These are phyloP conservation scores for Drosophila borborema DNA, from an alignment of 2,888 invertebrate species.

Conservation along the genomic window DNA sequence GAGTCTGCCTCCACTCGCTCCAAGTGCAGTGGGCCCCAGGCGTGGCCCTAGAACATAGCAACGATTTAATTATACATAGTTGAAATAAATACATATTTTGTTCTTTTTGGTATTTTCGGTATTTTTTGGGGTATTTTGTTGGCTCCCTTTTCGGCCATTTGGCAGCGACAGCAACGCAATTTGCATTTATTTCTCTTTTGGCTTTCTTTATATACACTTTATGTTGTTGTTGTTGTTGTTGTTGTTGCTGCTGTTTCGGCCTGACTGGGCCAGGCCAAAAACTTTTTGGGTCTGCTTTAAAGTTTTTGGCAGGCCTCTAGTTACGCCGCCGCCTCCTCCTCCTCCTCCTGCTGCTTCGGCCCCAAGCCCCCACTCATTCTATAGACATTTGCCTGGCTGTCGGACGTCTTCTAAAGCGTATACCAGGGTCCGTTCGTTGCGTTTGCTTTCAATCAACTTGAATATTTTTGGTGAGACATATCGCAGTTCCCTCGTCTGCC, in stretches of 20 bases:
- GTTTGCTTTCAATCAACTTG: slow-evolving; percentile 72
- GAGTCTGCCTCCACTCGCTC: not conserved
- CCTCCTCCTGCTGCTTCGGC: not conserved
- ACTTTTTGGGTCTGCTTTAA: slow-evolving; percentile 64
- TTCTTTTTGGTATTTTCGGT: slow-evolving; percentile 1
- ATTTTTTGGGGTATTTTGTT: slow-evolving; percentile 54
- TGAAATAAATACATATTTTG: slow-evolving; percentile 39
- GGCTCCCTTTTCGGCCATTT: slow-evolving; percentile 57
- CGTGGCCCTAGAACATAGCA: slow-evolving; percentile 40
- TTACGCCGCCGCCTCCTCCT: slow-evolving; percentile 5
- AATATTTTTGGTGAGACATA: slow-evolving; percentile 52
- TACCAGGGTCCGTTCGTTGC: slow-evolving; percentile 43
- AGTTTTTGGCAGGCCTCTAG: slow-evolving; percentile 63
- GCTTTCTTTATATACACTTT: not conserved
- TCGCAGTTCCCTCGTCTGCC: slow-evolving; percentile 50
- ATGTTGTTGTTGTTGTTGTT: not conserved
- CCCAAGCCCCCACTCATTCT: not conserved
- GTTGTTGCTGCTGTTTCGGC: slow-evolving; percentile 12
- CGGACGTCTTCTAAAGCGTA: slow-evolving; percentile 22
- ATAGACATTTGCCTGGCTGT: slow-evolving; percentile 4
- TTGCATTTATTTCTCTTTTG: slow-evolving; percentile 37
- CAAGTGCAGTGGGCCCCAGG: slow-evolving; percentile 43
- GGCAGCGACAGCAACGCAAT: slow-evolving; percentile 59
- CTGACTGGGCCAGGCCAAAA: slow-evolving; percentile 59
- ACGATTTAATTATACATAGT: slow-evolving; percentile 65